Percentiles rank a stretch among this genome's conserved stretches.
phyloP scores from a whole-genome alignment of 2,888 invertebrate species.

The Lithophane ornitopus region DNA sequence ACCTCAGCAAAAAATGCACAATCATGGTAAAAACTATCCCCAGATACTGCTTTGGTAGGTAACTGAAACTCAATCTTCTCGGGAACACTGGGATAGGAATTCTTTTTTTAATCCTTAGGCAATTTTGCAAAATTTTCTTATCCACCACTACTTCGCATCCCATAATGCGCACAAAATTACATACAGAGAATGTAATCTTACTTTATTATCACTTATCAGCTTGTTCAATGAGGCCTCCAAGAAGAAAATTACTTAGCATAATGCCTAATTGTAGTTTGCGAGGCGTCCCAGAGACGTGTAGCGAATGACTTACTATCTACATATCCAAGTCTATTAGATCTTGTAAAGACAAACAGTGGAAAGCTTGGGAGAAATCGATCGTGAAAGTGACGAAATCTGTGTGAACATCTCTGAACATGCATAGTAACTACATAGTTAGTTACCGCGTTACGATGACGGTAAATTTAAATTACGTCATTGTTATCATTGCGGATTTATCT shows the following conservation, averaged over 20 bases:
- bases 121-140: neutral
- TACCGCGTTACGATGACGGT: constrained; percentile 48
- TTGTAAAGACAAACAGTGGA: constrained; percentile 73
- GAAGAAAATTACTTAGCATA: constrained; percentile 46
- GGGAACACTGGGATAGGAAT: neutral
- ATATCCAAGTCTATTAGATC: constrained; percentile 64
- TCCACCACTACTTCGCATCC: neutral
- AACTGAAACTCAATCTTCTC: neutral
- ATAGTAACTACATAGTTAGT: constrained; percentile 36
- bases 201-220: constrained; percentile 25
- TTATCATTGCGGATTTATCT: constrained; percentile 25
- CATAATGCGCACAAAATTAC: constrained; percentile 11
- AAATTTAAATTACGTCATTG: constrained; percentile 38
- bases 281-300: constrained; percentile 52
- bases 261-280: constrained; percentile 54
- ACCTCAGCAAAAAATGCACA: neutral
- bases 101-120: neutral
- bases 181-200: constrained; percentile 24
- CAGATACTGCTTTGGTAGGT: neutral
- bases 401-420: constrained; percentile 72
- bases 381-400: constrained; percentile 84
- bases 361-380: constrained; percentile 83
- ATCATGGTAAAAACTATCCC: neutral
- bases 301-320: constrained; percentile 59
- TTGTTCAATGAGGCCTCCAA: constrained; percentile 19